A percentile compares a stretch with the other conserved stretches of the same genome.
Evolutionary conservation across 1,140 invertebrate species (phyloP).

Genomic region (Alviniconcha marisindica): DNA sequence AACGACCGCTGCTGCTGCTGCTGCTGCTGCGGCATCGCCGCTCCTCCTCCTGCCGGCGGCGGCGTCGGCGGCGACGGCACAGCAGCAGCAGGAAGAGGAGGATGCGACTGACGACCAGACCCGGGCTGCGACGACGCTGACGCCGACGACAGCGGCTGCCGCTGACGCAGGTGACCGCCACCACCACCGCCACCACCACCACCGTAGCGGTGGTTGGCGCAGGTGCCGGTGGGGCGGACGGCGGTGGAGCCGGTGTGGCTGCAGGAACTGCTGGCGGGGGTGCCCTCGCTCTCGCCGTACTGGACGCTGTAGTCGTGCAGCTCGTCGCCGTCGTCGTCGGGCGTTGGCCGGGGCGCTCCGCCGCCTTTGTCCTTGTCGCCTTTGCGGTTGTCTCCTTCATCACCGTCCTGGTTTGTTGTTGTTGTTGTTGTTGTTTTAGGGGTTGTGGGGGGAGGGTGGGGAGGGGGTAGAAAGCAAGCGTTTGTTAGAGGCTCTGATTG

Average conservation of each 20-base stretch:
- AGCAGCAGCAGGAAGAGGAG: neutral
- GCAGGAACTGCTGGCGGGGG: neutral
- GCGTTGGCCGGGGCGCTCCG: no score
- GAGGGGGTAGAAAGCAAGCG: no score
- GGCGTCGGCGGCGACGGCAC: no score
- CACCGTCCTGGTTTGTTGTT: no score
- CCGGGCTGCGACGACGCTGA: neutral
- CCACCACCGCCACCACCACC: no score
- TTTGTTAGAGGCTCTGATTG: no score
- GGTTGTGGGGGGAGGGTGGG: no score
- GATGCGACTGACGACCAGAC: neutral
- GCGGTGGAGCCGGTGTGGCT: conserved; percentile 5
- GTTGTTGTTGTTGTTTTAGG: no score
- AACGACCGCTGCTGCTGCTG: neutral
- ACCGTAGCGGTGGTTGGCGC: neutral
- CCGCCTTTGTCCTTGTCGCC: no score
- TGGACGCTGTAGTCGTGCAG: conserved; percentile 16
- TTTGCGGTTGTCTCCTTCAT: no score
- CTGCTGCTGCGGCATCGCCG: neutral
- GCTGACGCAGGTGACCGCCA: no score
- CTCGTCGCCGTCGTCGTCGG: conserved; percentile 8
- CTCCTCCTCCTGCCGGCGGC: no score
- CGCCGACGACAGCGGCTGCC: neutral
- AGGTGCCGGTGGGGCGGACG: neutral
- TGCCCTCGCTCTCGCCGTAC: conserved; percentile 12